These are phyloP conservation scores for Drosophila suboccidentalis DNA, from an alignment of 2,888 invertebrate genomes.

Conservation along the genomic window DNA sequence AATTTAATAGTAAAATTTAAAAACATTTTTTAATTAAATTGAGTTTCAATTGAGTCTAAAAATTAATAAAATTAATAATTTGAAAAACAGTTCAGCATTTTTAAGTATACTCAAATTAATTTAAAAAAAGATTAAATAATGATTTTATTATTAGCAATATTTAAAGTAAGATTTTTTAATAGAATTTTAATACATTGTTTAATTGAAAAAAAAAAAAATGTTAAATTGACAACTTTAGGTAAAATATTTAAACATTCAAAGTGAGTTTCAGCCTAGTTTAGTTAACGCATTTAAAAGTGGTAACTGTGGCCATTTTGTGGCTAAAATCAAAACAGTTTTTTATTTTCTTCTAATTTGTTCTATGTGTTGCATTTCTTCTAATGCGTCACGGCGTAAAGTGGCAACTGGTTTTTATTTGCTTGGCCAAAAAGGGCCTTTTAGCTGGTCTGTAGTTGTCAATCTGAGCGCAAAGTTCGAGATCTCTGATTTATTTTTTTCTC, in stretches of 20 bases:
- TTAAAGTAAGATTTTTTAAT: too few relatives aligned
- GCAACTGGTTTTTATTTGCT: conserved; percentile 22
- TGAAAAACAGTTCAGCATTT: too few relatives aligned
- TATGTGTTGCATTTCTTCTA: conserved; percentile 20
- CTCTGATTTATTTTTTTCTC: conserved; percentile 22
- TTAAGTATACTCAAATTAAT: too few relatives aligned
- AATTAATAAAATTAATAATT: too few relatives aligned
- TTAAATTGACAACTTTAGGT: neutral
- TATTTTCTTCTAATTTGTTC: neutral
- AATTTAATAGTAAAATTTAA: too few relatives aligned
- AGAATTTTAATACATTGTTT: too few relatives aligned
- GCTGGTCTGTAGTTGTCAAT: conserved; percentile 9
- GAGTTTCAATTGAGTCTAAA: too few relatives aligned
- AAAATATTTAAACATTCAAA: conserved; percentile 13
- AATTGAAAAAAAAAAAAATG: too few relatives aligned
- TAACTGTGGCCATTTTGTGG: neutral
- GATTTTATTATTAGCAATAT: too few relatives aligned
- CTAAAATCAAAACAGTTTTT: neutral
- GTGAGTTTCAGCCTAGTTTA: too few relatives aligned
- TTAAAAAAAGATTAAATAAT: neutral
- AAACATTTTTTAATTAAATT: too few relatives aligned
- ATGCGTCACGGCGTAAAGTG: conserved; percentile 7
- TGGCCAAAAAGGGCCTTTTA: conserved; percentile 30
- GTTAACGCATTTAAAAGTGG: neutral
- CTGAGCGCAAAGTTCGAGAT: conserved; percentile 6